phyloP scores from a whole-genome alignment of 2,888 invertebrate genomes.

The Cyclophora punctaria region DNA sequence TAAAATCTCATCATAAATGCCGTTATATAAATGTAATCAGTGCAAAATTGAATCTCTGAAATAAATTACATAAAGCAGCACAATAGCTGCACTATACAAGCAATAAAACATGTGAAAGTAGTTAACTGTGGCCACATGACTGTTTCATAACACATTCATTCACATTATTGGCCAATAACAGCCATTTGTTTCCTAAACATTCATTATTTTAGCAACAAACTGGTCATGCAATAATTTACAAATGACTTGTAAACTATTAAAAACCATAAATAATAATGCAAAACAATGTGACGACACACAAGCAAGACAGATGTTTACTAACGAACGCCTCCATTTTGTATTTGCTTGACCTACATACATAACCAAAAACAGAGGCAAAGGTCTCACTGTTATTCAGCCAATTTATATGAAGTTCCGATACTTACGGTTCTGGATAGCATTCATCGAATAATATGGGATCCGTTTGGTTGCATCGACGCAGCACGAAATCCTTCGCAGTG shows the following conservation, averaged over 20 bases:
- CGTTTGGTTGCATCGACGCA: constrained; percentile 80
- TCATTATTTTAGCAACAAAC: constrained; percentile 13
- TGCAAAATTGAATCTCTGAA: too few species aligned
- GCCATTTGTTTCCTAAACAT: constrained; percentile 7
- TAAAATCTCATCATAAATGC: too few species aligned
- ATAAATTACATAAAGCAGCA: too few species aligned
- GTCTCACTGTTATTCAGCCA: background rate
- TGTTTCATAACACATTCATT: too few species aligned
- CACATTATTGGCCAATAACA: constrained; percentile 1
- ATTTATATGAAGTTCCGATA: constrained; percentile 22
- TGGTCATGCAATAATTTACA: constrained; percentile 2
- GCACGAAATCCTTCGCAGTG: constrained; percentile 66
- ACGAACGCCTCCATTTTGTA: constrained; percentile 29
- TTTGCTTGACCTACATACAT: constrained; percentile 35
- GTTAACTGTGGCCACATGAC: too few species aligned
- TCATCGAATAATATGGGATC: constrained; percentile 77
- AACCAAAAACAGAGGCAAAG: constrained; percentile 12
- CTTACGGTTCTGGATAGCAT: constrained; percentile 80
- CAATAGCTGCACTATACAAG: too few species aligned
- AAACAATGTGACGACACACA: too few species aligned
- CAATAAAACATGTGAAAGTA: too few species aligned
- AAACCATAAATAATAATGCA: background rate
- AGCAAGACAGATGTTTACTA: constrained; percentile 21
- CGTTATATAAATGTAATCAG: too few species aligned
- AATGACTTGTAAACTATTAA: too few species aligned